A percentile compares a stretch with the other conserved stretches of the same genome.
These are phyloP conservation scores for Caenorhabditis briggsae DNA, from an alignment of 1,140 invertebrate genomes.

Conservation along the genomic window DNA sequence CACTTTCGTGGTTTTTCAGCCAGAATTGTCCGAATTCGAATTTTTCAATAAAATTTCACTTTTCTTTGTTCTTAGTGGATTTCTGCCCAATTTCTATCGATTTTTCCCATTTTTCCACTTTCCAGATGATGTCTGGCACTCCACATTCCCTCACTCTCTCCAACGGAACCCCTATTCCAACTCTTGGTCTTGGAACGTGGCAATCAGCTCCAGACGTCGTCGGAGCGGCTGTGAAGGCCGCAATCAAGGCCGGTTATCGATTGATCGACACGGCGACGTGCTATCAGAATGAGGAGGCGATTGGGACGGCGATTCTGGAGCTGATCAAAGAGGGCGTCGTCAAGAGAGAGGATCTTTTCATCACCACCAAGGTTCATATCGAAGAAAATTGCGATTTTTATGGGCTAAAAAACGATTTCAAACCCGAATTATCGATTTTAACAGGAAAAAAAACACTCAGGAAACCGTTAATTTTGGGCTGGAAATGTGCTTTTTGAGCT, in stretches of 20 bases:
- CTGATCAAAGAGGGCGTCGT: conserved; percentile 84
- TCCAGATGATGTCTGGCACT: neutral
- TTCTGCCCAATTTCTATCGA: too few relatives aligned
- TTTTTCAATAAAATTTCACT: too few relatives aligned
- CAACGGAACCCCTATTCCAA: conserved; percentile 80
- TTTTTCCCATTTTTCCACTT: too few relatives aligned
- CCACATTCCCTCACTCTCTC: conserved; percentile 32
- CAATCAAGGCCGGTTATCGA: conserved; percentile 69
- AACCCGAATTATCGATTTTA: too few relatives aligned
- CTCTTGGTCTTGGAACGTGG: conserved; percentile 86
- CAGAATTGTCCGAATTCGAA: too few relatives aligned
- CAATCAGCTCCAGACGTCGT: conserved; percentile 56
- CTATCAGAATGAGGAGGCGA: conserved; percentile 84
- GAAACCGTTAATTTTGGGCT: too few relatives aligned
- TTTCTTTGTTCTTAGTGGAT: too few relatives aligned
- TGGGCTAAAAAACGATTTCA: too few relatives aligned
- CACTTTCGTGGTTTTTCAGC: too few relatives aligned
- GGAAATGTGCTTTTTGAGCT: too few relatives aligned
- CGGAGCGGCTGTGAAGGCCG: conserved; percentile 61
- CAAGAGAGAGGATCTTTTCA: conserved; percentile 85
- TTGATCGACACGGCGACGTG: conserved; percentile 83
- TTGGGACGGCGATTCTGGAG: conserved; percentile 83
- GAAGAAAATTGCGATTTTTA: too few relatives aligned
- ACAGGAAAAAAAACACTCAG: too few relatives aligned
- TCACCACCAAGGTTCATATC: conserved; percentile 84